Percentiles rank a stretch among this genome's conserved stretches.
Conservation (phyloP, 2,888 invertebrate species). For the Periphyllus acericola region DNA sequence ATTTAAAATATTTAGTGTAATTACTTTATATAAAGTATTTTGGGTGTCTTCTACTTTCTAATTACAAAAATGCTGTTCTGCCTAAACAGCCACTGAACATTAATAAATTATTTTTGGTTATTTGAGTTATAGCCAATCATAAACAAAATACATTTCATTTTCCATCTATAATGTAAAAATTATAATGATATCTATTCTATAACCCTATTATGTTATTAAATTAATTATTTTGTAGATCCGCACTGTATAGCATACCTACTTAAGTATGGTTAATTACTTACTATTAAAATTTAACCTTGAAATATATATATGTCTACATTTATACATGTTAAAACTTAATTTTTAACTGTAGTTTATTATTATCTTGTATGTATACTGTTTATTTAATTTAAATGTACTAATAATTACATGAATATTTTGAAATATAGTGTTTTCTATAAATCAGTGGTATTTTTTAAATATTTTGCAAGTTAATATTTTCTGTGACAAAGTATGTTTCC, state of each 20-base stretch:
- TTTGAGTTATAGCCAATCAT: no score
- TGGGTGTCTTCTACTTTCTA: no score
- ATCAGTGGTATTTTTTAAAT: slow-evolving; percentile 19
- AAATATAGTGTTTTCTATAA: not conserved
- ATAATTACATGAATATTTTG: not conserved
- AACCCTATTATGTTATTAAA: no score
- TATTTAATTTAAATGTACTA: not conserved
- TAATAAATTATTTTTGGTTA: no score
- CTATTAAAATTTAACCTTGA: slow-evolving; percentile 18
- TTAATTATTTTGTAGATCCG: no score
- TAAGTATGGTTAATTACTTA: not conserved
- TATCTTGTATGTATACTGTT: not conserved
- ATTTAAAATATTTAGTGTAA: no score
- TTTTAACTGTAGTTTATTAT: not conserved
- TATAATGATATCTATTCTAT: no score
- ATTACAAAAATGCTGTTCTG: no score
- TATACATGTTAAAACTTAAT: not conserved
- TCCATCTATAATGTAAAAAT: no score
- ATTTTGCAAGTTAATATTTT: slow-evolving; percentile 40
- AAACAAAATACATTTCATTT: no score
- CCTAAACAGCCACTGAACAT: no score
- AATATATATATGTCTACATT: not conserved
- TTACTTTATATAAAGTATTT: no score
- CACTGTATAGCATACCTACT: not conserved
- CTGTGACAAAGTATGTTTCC: slow-evolving; percentile 54